phyloP scores from a whole-genome alignment of 2,113 vertebrate species.

The Uropsilus gracilis region DNA sequence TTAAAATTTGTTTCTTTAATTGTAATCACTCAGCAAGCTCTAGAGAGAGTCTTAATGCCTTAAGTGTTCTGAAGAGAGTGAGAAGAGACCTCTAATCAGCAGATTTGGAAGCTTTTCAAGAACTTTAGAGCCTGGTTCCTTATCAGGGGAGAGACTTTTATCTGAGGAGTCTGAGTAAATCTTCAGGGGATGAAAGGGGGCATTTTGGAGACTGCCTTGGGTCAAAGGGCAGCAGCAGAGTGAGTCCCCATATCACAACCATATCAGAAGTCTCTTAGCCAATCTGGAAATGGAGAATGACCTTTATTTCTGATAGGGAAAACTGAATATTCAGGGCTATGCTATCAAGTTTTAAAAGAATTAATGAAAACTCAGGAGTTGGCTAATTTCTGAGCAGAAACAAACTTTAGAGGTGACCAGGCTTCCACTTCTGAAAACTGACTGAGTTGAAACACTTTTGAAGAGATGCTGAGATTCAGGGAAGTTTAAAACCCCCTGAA shows the following conservation, averaged over 20 bases:
- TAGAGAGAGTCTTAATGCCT: background rate
- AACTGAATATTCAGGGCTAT: background rate
- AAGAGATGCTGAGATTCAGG: background rate
- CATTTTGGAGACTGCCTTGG: background rate
- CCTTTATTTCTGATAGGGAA: background rate
- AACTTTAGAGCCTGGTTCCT: background rate
- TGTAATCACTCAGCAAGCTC: background rate
- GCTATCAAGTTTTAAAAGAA: background rate
- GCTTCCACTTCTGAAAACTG: background rate
- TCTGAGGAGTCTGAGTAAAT: background rate
- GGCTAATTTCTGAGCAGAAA: background rate
- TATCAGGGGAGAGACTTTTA: constrained; percentile 10
- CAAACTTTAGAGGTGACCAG: background rate
- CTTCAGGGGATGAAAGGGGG: background rate
- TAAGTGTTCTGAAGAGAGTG: constrained; percentile 33
- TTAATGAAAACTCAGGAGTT: background rate
- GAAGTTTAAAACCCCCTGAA: background rate
- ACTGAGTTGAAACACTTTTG: background rate
- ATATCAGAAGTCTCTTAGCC: background rate
- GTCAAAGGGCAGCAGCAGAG: background rate
- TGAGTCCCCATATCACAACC: background rate
- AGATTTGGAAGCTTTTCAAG: background rate
- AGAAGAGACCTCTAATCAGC: background rate
- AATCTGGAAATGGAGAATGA: background rate
- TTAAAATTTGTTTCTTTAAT: background rate